phyloP scores from a whole-genome alignment of 2,797 vertebrate genomes.

The Vespertilio murinus region DNA sequence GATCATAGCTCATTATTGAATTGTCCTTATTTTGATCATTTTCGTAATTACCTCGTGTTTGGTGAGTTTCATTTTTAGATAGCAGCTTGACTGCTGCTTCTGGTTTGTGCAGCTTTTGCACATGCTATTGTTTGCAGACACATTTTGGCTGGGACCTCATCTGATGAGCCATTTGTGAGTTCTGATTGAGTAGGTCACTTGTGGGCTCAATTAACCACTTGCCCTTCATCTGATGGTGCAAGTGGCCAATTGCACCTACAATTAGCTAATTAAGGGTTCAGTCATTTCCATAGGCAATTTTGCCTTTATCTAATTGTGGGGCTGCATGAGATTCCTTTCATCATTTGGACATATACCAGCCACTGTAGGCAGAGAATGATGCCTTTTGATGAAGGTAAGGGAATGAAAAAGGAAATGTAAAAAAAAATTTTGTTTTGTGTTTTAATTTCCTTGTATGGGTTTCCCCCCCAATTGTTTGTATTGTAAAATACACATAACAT shows the following conservation, averaged over 20 bases:
- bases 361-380: not conserved
- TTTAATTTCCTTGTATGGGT: not conserved
- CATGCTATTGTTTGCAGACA: constrained; percentile 74
- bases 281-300: constrained; percentile 78
- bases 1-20: not conserved
- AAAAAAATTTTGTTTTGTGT: not conserved
- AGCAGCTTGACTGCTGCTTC: not conserved
- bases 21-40: constrained; percentile 57
- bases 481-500: not conserved
- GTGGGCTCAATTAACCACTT: constrained; percentile 80
- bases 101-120: constrained; percentile 52
- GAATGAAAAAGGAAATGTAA: not conserved
- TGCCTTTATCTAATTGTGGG: constrained; percentile 75
- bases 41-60: constrained; percentile 47
- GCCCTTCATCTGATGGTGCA: constrained; percentile 78
- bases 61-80: constrained; percentile 41
- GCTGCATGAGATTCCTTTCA: constrained; percentile 61
- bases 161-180: constrained; percentile 78
- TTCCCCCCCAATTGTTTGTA: not conserved
- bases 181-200: constrained; percentile 80
- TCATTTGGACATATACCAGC: constrained; percentile 47
- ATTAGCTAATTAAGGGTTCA: constrained; percentile 79
- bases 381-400: constrained; percentile 6
- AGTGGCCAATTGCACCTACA: constrained; percentile 79
- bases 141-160: constrained; percentile 68